Percentiles rank a stretch among this genome's conserved stretches.
phyloP scores from a whole-genome alignment of 2,113 vertebrate species.

The Notiomystis cincta region DNA sequence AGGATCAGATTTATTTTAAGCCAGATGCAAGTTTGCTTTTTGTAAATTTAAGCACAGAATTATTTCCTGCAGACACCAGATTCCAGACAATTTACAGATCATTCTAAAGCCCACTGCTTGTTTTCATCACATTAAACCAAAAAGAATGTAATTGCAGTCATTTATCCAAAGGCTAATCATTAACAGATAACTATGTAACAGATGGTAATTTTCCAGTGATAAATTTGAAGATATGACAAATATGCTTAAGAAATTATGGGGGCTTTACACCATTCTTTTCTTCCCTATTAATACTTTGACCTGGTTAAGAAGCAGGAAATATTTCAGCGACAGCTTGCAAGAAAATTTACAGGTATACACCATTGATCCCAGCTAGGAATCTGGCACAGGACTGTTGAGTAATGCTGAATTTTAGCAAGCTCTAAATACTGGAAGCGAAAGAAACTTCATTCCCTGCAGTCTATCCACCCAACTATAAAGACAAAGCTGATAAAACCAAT shows the following conservation, averaged over 20 bases:
- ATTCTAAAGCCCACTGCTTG: neutral
- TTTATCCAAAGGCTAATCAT: neutral
- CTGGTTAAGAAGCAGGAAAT: slow-evolving; percentile 66
- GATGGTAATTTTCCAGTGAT: neutral
- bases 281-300: neutral
- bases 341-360: slow-evolving; percentile 5
- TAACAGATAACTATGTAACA: neutral
- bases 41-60: slow-evolving; percentile 39
- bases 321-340: slow-evolving; percentile 23
- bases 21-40: slow-evolving; percentile 18
- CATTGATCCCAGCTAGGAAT: slow-evolving; percentile 2
- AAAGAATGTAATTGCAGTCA: neutral
- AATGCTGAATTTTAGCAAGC: slow-evolving; percentile 32
- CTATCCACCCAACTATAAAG: slow-evolving; percentile 3
- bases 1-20: slow-evolving; percentile 19
- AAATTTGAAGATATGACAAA: neutral
- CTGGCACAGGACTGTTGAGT: slow-evolving; percentile 40
- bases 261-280: neutral
- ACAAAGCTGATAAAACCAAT: slow-evolving; percentile 67
- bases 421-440: neutral
- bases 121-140: neutral
- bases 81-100: neutral
- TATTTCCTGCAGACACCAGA: slow-evolving; percentile 66
- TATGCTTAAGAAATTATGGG: neutral
- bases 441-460: neutral